phyloP scores from a whole-genome alignment of 2,888 invertebrate genomes.

The Andrena praecox region DNA sequence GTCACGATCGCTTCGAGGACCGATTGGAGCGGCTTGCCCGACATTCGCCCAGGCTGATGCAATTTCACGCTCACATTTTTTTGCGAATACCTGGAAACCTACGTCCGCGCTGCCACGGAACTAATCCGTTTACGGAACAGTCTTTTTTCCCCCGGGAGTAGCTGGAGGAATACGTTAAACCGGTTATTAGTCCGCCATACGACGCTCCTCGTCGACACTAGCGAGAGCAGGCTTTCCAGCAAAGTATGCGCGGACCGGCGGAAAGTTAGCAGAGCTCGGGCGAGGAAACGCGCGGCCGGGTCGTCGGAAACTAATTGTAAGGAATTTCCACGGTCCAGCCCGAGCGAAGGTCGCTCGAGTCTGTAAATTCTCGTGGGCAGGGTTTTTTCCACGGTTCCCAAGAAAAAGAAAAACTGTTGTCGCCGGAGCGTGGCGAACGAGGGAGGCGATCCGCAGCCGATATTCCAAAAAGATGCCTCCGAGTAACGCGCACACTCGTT shows the following conservation, averaged over 20 bases:
- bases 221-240: not conserved
- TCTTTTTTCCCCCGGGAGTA: not conserved
- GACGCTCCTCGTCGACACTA: slow-evolving; percentile 1
- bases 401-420: not conserved
- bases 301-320: not conserved
- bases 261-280: not conserved
- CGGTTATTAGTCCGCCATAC: slow-evolving; percentile 34
- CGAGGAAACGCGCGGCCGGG: not conserved
- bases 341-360: not conserved
- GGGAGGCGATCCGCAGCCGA: slow-evolving; percentile 19
- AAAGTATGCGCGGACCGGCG: not conserved
- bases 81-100: slow-evolving; percentile 31
- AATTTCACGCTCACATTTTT: slow-evolving; percentile 44
- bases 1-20: slow-evolving; percentile 16
- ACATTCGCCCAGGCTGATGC: slow-evolving; percentile 39
- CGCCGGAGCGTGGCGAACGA: slow-evolving; percentile 27
- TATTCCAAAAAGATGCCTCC: slow-evolving; percentile 36
- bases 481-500: not conserved
- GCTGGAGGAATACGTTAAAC: slow-evolving; percentile 36
- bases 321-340: not conserved
- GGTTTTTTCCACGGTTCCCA: slow-evolving; percentile 13
- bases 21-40: slow-evolving; percentile 27
- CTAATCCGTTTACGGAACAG: slow-evolving; percentile 31
- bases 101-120: not conserved
- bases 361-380: not conserved